Conservation (phyloP, 2,888 invertebrate genomes). For the Teleogryllus oceanicus region DNA sequence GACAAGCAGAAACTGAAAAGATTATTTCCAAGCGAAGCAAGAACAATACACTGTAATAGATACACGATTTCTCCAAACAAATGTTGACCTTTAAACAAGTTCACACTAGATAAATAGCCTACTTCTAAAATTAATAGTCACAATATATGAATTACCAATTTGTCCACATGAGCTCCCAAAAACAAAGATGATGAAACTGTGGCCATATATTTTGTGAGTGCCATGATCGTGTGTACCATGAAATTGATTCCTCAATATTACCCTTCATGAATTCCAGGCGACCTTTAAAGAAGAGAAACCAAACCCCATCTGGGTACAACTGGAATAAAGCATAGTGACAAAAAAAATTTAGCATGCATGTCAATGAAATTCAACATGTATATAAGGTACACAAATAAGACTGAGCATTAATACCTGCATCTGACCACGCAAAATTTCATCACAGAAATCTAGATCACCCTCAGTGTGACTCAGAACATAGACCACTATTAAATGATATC, state of each 20-base stretch:
- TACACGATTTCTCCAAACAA: no score
- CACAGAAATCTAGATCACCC: slow-evolving; percentile 73
- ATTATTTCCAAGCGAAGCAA: not conserved
- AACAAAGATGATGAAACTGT: slow-evolving; percentile 89
- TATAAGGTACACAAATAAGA: no score
- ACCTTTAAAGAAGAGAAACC: slow-evolving; percentile 89
- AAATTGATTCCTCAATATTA: slow-evolving; percentile 64
- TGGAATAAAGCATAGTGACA: slow-evolving; percentile 42
- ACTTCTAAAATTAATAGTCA: not conserved
- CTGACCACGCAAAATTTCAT: slow-evolving; percentile 69
- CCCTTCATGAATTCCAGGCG: slow-evolving; percentile 79
- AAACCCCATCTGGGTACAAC: slow-evolving; percentile 77
- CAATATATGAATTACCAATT: slow-evolving; percentile 58
- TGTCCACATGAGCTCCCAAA: slow-evolving; percentile 92
- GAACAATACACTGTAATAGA: no score
- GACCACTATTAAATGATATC: slow-evolving; percentile 80
- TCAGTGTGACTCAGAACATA: slow-evolving; percentile 77
- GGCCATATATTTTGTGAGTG: slow-evolving; percentile 79
- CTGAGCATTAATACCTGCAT: slow-evolving; percentile 52
- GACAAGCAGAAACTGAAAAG: no score
- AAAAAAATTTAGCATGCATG: slow-evolving; percentile 11
- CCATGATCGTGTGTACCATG: slow-evolving; percentile 77
- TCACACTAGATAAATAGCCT: no score
- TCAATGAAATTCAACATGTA: not conserved
- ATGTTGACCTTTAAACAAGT: no score